A percentile compares a stretch with the other conserved stretches of the same genome.
phyloP scores from a whole-genome alignment of 2,797 vertebrate species.

The Pelochelys cantorii region DNA sequence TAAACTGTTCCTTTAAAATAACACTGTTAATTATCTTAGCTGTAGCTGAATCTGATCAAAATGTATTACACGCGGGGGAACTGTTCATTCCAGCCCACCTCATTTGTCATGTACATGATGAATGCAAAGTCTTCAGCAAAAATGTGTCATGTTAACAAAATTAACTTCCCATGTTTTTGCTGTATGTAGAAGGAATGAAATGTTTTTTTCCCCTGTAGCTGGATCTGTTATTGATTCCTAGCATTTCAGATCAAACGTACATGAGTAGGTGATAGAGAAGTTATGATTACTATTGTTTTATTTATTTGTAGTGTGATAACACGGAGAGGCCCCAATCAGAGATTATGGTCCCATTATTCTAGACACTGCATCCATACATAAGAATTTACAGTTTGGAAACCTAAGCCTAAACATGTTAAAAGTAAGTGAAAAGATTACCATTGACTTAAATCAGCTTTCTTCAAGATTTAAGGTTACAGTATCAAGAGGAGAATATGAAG shows the following conservation, averaged over 20 bases:
- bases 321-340: background rate
- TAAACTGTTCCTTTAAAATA: slow-evolving; percentile 16
- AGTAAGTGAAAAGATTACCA: background rate
- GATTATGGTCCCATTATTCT: background rate
- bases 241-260: background rate
- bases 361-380: background rate
- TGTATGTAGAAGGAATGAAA: background rate
- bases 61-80: slow-evolving; percentile 57
- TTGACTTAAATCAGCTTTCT: background rate
- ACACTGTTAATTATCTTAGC: slow-evolving; percentile 22
- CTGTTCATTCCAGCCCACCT: slow-evolving; percentile 52
- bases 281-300: background rate
- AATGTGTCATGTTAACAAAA: slow-evolving; percentile 35
- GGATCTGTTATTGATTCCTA: background rate
- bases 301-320: slow-evolving; percentile 22
- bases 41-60: slow-evolving; percentile 33
- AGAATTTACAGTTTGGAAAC: background rate
- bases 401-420: background rate
- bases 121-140: background rate
- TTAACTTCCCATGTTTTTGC: background rate
- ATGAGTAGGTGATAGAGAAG: background rate
- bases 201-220: background rate
- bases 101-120: slow-evolving; percentile 50
- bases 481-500: background rate
- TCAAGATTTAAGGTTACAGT: background rate